Evolutionary conservation across 2,888 invertebrate genomes (phyloP), one percentile per base, ranked within the genome.

Genomic region (Cylindroiulus punctatus): DNA sequence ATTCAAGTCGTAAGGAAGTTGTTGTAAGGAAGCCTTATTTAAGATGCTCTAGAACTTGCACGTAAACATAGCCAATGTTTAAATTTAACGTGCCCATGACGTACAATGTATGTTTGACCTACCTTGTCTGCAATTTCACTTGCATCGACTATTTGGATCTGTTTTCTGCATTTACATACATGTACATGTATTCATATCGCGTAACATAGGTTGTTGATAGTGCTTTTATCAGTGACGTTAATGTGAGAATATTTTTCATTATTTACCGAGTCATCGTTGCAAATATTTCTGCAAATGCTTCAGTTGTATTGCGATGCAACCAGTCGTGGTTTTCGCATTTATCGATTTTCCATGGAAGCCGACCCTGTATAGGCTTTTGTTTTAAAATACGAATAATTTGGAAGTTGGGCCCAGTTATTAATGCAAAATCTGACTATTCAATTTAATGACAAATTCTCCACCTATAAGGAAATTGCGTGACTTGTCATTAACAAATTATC

Each of bases 311-410:
- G 22, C 57, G n/a, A n/a, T 57, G 57, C 57, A 57, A n/a, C 57
- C 57, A 57, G 19, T 57, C n/a, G 57, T 65, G 57, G 22, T 65
- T 65, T 65, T 19, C 22, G 22, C 57, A 65, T 65, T 65, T 65
- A 65, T 65, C 57, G 57, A 65, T 65, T 65, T 65, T 22, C 22
- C 22, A 12, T 65, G 26, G 52, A 52, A 14, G 44, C 44, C 44
- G 44, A 1, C 36, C 3, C 14, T 47, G 47, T 65, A 22, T 22
- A 22, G 57, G 22, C 57, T 22, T 65, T 22, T 65, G 19, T n/a
- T 65, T 65, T 44, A 44, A 65, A 22, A 22, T 65, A 65, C 26
- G 57, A 65, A 65, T 7, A 44, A 8, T 65, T 22, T 65, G 22
- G 57, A 65, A 22, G 5, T 7, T 65, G 10, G 57, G 57, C 57